Percentiles rank a stretch among this genome's conserved stretches.
These are phyloP conservation scores for Aulostomus chinensis DNA, from an alignment of 2,797 vertebrate genomes.

Conservation along the genomic window DNA sequence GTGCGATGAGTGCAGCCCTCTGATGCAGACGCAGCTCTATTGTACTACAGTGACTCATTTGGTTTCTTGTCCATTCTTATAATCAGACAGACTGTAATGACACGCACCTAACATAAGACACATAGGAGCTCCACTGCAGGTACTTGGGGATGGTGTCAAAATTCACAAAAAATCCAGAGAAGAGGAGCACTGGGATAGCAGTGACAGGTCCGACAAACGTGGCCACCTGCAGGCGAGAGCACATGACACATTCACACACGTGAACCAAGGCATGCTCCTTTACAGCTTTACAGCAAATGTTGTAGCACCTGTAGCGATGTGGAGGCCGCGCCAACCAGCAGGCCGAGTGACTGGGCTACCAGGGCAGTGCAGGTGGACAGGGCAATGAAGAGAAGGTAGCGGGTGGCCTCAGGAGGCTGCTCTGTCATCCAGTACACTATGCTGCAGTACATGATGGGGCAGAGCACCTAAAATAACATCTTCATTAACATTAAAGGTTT, in stretches of 20 bases:
- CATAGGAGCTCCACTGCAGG: slow-evolving; percentile 95
- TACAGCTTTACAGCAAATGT: too few relatives aligned
- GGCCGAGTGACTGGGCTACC: slow-evolving; percentile 95
- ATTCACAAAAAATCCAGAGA: slow-evolving; percentile 98
- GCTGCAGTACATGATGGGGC: slow-evolving; percentile 94
- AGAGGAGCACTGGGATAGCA: slow-evolving; percentile 92
- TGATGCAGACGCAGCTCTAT: too few relatives aligned
- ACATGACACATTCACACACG: background rate
- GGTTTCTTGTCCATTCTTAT: too few relatives aligned
- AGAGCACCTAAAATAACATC: slow-evolving; percentile 83
- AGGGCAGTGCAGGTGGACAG: slow-evolving; percentile 90
- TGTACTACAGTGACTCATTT: too few relatives aligned
- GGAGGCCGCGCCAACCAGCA: slow-evolving; percentile 95
- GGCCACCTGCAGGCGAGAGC: slow-evolving; percentile 82
- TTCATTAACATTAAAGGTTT: slow-evolving; percentile 2
- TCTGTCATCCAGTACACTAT: slow-evolving; percentile 99
- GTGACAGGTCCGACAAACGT: slow-evolving; percentile 95
- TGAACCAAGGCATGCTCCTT: too few relatives aligned
- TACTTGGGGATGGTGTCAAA: slow-evolving; percentile 99
- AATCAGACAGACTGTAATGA: too few relatives aligned
- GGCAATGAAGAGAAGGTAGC: slow-evolving; percentile 93
- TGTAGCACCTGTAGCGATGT: slow-evolving; percentile 88
- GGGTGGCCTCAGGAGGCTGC: slow-evolving; percentile 90
- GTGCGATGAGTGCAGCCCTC: too few relatives aligned
- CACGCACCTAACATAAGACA: slow-evolving; percentile 92